Conservation (phyloP, 2,113 vertebrate genomes). For the Hemiscyllium ocellatum region DNA sequence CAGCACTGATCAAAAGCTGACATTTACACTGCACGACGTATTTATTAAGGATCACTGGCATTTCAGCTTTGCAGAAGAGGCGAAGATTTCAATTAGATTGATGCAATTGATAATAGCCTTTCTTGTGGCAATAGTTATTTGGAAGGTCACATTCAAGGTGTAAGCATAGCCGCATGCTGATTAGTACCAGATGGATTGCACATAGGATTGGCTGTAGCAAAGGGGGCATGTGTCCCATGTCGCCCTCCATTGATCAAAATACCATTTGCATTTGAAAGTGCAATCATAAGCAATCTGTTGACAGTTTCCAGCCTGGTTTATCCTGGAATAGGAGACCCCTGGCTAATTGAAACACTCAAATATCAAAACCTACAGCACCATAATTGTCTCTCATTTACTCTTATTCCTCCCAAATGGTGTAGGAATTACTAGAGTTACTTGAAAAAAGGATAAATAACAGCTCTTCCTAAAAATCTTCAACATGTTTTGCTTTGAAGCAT, state of each 20-base stretch:
- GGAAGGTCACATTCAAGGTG: not conserved
- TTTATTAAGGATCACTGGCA: slow-evolving; percentile 21
- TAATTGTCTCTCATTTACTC: not conserved
- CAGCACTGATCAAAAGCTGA: slow-evolving; percentile 14
- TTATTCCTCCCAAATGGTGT: not conserved
- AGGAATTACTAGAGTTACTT: not conserved
- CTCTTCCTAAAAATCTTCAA: not conserved
- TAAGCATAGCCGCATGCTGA: not conserved
- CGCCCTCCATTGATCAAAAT: not conserved
- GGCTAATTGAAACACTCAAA: slow-evolving; percentile 13
- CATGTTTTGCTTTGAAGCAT: not conserved
- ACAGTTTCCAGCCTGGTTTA: not conserved
- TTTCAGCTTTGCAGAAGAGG: slow-evolving; percentile 10
- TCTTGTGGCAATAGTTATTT: not conserved
- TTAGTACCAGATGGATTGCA: not conserved
- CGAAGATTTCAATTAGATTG: not conserved
- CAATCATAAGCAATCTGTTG: not conserved
- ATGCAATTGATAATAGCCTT: slow-evolving; percentile 16
- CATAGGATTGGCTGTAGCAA: not conserved
- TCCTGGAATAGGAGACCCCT: not conserved
- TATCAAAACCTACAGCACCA: not conserved
- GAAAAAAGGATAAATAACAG: not conserved
- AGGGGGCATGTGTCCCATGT: not conserved
- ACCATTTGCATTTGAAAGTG: slow-evolving; percentile 13
- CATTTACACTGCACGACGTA: not conserved